Base-by-base conservation (phyloP, 1,140 invertebrate genomes). In the Ostrea edulis region DNA sequence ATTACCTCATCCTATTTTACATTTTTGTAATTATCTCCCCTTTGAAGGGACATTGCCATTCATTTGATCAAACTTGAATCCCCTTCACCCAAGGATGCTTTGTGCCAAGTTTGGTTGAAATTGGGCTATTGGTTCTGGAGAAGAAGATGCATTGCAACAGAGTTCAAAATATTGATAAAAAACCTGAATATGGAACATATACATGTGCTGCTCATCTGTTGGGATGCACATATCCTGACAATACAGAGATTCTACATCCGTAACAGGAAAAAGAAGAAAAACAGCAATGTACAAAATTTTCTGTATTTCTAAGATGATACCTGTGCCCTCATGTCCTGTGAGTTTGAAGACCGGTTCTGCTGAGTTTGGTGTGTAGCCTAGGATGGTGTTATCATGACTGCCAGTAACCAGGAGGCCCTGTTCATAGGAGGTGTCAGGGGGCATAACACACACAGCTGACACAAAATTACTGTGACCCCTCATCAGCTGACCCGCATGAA, bases 401-500 rank as follows among this genome's bases (percentile, higher is more conserved):
- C 98, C 98, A 52, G 98, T 98, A 3, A 98, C 95, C 91, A 98
- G 97, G 3, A 98, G 93, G 25, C 98, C 98, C 53, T 97, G 96
- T 8, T 97, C 97, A 94, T 96, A 96, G 25, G 96, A 95, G 88
- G 96, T 94, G 88, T 96, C 96, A 7, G 97, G 96, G 71, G 97
- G 96, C 90, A 98, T 93, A 90, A 97, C 96, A 93, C 96, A 97
- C 0, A 98, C 97, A 90, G 96, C 96, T 2, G 96, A 97, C 0
- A 99, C 97, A 95, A 98, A 99, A 92, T 98, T 98, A 84, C 96
- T 96, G 92, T 98, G 98, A 53, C 98, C 97, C 91, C 96, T 96
- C 91, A 98, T 96, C 3, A 97, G 96, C 87, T 96, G 96, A 8
- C 96, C 96, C 93, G 97, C 96, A 1, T 90, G 89, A 87, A 93